Conservation (phyloP, 2,113 vertebrate genomes). For the Amphiprion ocellaris region DNA sequence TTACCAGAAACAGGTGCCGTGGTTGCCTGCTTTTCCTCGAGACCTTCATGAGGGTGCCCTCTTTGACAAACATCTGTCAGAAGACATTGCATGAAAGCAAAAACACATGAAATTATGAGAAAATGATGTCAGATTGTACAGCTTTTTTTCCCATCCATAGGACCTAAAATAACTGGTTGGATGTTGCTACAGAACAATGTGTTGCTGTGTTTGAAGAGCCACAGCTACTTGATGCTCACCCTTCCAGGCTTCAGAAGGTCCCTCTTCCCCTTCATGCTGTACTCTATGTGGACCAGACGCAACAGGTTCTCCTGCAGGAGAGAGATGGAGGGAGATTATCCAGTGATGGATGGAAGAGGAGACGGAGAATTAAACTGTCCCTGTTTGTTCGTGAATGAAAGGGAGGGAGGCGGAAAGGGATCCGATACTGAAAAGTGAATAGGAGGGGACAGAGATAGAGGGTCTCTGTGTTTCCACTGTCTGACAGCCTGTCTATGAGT, state of each 20-base stretch:
- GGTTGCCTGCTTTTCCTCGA: constrained; percentile 89
- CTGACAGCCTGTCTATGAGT: constrained; percentile 48
- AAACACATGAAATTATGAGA: too few relatives aligned
- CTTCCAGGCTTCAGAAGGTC: constrained; percentile 93
- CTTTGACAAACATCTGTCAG: constrained; percentile 92
- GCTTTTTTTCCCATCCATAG: neutral
- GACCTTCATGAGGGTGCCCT: constrained; percentile 94
- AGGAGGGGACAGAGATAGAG: constrained; percentile 62
- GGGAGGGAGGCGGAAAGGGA: constrained; percentile 65
- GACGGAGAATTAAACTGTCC: constrained; percentile 57
- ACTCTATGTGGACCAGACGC: constrained; percentile 95
- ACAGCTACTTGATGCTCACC: constrained; percentile 84
- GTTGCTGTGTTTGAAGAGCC: constrained; percentile 47
- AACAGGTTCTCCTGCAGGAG: constrained; percentile 93
- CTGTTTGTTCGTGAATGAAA: constrained; percentile 73
- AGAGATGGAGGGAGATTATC: constrained; percentile 52
- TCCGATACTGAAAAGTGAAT: constrained; percentile 68
- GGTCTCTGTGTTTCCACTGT: constrained; percentile 65
- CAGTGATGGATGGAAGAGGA: constrained; percentile 44
- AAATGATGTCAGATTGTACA: neutral
- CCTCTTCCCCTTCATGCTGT: constrained; percentile 92
- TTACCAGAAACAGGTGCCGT: constrained; percentile 95
- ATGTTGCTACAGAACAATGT: neutral
- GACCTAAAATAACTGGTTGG: neutral
- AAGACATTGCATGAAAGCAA: constrained; percentile 4